Base-by-base conservation (phyloP, 2,888 invertebrate genomes). In the Chironomus tentans region DNA sequence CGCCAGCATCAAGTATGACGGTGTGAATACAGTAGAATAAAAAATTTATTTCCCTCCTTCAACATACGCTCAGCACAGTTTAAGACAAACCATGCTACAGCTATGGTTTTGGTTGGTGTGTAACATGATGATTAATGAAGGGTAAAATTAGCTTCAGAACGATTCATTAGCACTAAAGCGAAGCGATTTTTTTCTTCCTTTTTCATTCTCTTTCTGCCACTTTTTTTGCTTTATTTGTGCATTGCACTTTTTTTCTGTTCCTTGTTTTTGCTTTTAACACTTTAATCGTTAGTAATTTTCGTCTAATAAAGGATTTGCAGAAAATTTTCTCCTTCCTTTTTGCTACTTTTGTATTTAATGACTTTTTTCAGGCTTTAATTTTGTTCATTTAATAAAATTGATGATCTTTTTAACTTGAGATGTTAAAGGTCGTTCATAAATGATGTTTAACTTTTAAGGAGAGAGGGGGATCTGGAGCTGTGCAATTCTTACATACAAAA, bases 81-180 rank as follows among this genome's bases (percentile, higher is more conserved):
- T 15, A 56, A 15, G 18, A 56, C 56, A 70, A 22, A 56, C 15
- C 48, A 15, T 65, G 13, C 65, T 65, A 65, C 22, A n/a, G 48
- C 22, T 56, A 22, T 50, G 24, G 15, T 70, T 70, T 48, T 15
- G 13, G 13, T 28, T n/a, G 15, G 13, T 48, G 48, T 72, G 62
- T 38, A 72, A 72, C 72, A 72, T 6, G 50, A 72, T 72, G 72
- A 72, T 72, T 72, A 72, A 72, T 72, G 72, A 72, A 72, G 61
- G 72, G 62, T 72, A 62, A 72, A 72, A 72, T 72, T 72, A 72
- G 72, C 72, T 72, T 71, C 72, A 72, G 56, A 72, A 71, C 72
- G 61, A 72, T 72, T 72, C 72, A 72, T 72, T 72, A 72, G 46
- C 72, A 72, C 72, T 62, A 71, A 47, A 61, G 61, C 18, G 22